A percentile compares a stretch with the other conserved stretches of the same genome.
Conservation (phyloP, 1,140 invertebrate species). For the Glomeris maerens region DNA sequence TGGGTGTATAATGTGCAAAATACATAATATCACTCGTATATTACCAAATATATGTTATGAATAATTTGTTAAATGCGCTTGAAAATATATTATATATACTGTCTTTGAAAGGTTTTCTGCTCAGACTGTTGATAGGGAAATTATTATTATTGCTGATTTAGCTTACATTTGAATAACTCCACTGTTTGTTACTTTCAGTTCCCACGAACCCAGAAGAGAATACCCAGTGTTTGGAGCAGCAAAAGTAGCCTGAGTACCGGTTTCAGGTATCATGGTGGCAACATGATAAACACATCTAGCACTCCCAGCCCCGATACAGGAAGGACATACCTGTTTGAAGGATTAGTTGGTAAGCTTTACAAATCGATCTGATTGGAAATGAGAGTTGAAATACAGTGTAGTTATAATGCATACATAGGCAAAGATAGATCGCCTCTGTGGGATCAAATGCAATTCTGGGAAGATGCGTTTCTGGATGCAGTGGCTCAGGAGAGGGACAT, state of each 20-base stretch:
- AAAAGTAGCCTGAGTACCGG: slow-evolving; percentile 79
- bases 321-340: slow-evolving; percentile 84
- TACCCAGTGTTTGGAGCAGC: slow-evolving; percentile 80
- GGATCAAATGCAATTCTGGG: slow-evolving; percentile 99
- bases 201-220: slow-evolving; percentile 44
- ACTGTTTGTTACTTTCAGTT: slow-evolving; percentile 40
- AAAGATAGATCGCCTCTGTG: slow-evolving; percentile 76
- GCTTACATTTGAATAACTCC: no score
- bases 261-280: slow-evolving; percentile 74
- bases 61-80: no score
- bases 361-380: no score
- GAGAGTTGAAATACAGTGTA: no score
- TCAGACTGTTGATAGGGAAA: not conserved
- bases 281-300: slow-evolving; percentile 65
- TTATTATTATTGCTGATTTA: not conserved
- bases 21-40: no score
- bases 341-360: slow-evolving; percentile 25
- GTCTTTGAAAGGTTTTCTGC: not conserved
- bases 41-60: no score
- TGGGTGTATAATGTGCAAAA: no score
- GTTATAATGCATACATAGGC: slow-evolving; percentile 28
- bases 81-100: not conserved
- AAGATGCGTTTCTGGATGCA: slow-evolving; percentile 95
- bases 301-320: slow-evolving; percentile 65
- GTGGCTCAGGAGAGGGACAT: slow-evolving; percentile 98